Conservation (phyloP, 1,140 invertebrate genomes). For the Pseudobourletiella spinata region DNA sequence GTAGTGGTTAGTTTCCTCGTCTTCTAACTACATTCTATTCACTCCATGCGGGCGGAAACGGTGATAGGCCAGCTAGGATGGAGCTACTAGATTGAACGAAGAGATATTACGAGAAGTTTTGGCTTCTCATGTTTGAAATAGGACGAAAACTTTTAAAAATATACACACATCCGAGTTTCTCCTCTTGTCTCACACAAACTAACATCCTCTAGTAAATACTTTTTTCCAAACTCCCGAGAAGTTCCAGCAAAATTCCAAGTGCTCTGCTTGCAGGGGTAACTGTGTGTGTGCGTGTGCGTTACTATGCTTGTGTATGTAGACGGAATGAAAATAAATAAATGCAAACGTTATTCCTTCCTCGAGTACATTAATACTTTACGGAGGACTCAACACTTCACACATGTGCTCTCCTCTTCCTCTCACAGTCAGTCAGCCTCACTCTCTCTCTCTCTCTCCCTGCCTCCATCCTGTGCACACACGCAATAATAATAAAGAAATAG, state of each 20-base stretch:
- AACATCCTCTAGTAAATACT: too few species aligned
- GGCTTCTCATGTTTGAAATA: background rate
- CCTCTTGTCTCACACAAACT: background rate
- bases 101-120: too few species aligned
- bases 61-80: background rate
- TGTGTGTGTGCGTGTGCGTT: background rate
- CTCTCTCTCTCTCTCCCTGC: too few species aligned
- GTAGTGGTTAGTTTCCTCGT: too few species aligned
- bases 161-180: background rate
- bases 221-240: background rate
- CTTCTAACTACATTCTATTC: too few species aligned
- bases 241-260: background rate
- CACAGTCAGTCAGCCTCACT: too few species aligned
- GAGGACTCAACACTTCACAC: conserved; percentile 6
- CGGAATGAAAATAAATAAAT: conserved; percentile 10
- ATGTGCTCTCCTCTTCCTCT: too few species aligned
- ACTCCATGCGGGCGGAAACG: background rate
- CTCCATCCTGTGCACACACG: too few species aligned
- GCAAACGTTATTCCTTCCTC: conserved; percentile 1
- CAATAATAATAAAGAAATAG: too few species aligned
- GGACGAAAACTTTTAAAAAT: background rate
- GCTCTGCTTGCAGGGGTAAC: background rate
- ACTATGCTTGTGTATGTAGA: too few species aligned
- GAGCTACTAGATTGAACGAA: too few species aligned
- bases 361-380: background rate